Evolutionary conservation across 1,140 invertebrate species (phyloP).

Genomic region (Hyles vespertilio): DNA sequence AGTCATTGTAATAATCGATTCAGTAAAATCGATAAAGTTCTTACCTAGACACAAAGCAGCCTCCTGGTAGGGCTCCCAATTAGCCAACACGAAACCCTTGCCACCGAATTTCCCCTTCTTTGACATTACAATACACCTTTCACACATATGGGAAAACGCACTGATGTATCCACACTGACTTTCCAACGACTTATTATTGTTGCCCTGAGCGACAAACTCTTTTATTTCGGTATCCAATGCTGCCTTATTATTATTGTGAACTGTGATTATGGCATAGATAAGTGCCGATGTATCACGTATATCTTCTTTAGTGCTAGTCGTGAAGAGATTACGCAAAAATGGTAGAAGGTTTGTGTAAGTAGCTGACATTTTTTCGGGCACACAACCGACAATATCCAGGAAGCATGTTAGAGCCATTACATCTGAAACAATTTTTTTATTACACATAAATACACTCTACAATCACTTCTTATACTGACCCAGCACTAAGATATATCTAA

Average conservation of each 20-base stretch:
- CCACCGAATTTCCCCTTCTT: conserved; percentile 65
- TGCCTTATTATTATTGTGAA: conserved; percentile 67
- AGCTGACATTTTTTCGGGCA: conserved; percentile 77
- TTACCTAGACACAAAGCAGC: conserved; percentile 77
- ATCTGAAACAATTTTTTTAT: conserved; percentile 52
- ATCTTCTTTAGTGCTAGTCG: conserved; percentile 83
- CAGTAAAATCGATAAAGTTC: conserved; percentile 9
- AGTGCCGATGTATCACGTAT: conserved; percentile 82
- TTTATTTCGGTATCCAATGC: conserved; percentile 77
- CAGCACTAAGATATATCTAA: too few relatives aligned
- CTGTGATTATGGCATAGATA: conserved; percentile 82
- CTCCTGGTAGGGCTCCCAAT: conserved; percentile 76
- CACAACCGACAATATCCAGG: conserved; percentile 84
- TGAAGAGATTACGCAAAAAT: conserved; percentile 80
- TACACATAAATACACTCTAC: too few relatives aligned
- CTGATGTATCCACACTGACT: conserved; percentile 84
- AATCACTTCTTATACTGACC: too few relatives aligned
- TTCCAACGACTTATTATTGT: conserved; percentile 79
- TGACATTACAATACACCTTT: conserved; percentile 77
- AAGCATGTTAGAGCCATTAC: conserved; percentile 82
- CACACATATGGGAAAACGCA: conserved; percentile 81
- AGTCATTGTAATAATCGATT: too few relatives aligned
- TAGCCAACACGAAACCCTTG: conserved; percentile 55
- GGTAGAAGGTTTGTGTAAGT: conserved; percentile 77
- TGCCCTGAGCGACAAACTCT: conserved; percentile 73